Evolutionary conservation across 2,113 vertebrate genomes (phyloP), one percentile per base, ranked within the genome.

Genomic region (Pelobates fuscus): DNA sequence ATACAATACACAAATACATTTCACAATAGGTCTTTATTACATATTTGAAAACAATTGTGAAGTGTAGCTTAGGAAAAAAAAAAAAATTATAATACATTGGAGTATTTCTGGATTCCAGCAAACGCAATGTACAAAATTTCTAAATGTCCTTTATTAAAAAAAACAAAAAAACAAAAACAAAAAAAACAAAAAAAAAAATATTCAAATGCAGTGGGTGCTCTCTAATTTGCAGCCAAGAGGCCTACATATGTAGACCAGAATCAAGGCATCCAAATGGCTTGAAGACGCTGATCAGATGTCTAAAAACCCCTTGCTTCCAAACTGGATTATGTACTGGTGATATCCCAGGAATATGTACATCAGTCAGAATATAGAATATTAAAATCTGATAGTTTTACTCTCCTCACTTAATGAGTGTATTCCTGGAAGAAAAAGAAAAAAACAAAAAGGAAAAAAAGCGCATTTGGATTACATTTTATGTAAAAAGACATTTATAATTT

Each of bases 401-500:
- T 25, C 60, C 63, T n/a, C 17, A 72, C 30, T 72, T 72, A 8
- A 54, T 72, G 29, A 72, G 59, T 5, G 70, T 63, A 44, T 72
- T 72, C 70, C 70, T 72, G 49, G 17, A 23, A 37, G 3, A 14
- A 21, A 63, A 6, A 37, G 12, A 59, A n/a, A 8, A 41, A 41
- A 12, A 41, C 37, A 41, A 8, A 7, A 41, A 41, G 37, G 14
- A 41, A n/a, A n/a, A n/a, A n/a, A n/a, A n/a, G n/a, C n/a, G n/a
- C n/a, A n/a, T n/a, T n/a, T n/a, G n/a, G n/a, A n/a, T 37, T 37
- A 37, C 1, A 37, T 37, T 32, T 32, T 32, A 37, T n/a, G n/a
- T n/a, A n/a, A n/a, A n/a, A n/a, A n/a, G n/a, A n/a, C n/a, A n/a
- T n/a, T n/a, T n/a, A n/a, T n/a, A n/a, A n/a, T n/a, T n/a, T n/a